Evolutionary conservation across 2,888 invertebrate genomes (phyloP), one percentile per base, ranked within the genome.

Genomic region (Ellobium chinense): DNA sequence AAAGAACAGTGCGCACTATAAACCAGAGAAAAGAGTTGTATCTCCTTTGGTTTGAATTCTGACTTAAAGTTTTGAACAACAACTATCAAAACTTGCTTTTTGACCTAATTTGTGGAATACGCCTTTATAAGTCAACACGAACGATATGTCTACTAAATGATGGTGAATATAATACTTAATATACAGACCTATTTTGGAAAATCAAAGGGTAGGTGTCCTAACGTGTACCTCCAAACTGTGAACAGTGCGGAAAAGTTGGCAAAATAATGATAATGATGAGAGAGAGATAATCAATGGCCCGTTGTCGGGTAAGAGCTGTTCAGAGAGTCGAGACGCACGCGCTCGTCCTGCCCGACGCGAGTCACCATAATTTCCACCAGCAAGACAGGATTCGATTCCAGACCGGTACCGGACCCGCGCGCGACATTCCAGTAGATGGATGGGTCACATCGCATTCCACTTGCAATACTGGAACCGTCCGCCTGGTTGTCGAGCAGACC

Each of bases 361-460:
- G 70, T 56, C 24, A 24, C 21, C 58, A 21, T 37, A 37, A 24
- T 3, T n/a, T 46, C 37, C 29, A 68, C 24, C 39, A 37, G 27
- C 9, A 46, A 18, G 46, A 7, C 21, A 14, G 29, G 68, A 46
- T 39, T 69, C 46, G 46, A 46, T 46, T 69, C 54, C 69, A 54
- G 46, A 46, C 46, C 54, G 54, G 56, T 12, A 4, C 24, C 31
- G 39, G 68, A 46, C 68, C 46, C 68, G 24, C 29, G n/a, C 46
- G 70, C 70, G n/a, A 70, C 70, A 70, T 70, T 56, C 70, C 70
- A 31, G 54, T 37, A 31, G 70, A 54, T 68, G 70, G 70, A 70
- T 56, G 56, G 70, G 29, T 54, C n/a, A n/a, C n/a, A n/a, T n/a
- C n/a, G n/a, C n/a, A n/a, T n/a, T n/a, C n/a, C n/a, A n/a, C n/a